Evolutionary conservation across 1,140 invertebrate genomes (phyloP), one percentile per base, ranked within the genome.

Genomic region (Wasmannia auropunctata): DNA sequence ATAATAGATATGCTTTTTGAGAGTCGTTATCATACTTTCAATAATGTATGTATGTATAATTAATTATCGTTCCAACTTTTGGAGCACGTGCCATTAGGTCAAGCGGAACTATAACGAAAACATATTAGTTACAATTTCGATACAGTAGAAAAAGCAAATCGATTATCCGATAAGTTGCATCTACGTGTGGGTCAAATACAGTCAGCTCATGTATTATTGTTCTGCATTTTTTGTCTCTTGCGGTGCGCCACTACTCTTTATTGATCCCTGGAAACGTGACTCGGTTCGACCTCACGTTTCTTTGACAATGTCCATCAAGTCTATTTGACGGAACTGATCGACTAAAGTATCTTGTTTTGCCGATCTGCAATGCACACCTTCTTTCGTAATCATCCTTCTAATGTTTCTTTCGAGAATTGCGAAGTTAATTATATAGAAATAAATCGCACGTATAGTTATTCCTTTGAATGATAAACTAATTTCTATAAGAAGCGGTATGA

Each of bases 181-280:
- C 31, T 43, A 51, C 51, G 60, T 31, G 49, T 40, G 31, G 51
- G 22, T 67, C 46, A 65, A 51, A 28, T 40, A 14, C 11, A 49
- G 25, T 28, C 34, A 22, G 63, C 11, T 49, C 25, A 49, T 69
- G 25, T 49, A 81, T 81, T 85, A 74, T 80, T 56, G 37, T 81
- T 62, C 25, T n/a, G 10, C 31, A 51, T 58, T 70, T 83, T 54
- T 79, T 67, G 0, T 8, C 22, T 8, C 34, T 16, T 69, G n/a
- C 25, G 58, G 34, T 34, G 14, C 34, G 25, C 51, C 31, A 63
- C 37, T 58, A 25, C 28, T 34, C 69, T 87, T 88, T 76, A 77
- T 84, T 51, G 54, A 54, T 37, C 51, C 3, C 28, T 40, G 11
- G 25, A 84, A 88, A 87, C 87, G 60, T 83, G 75, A 87, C 77